Evolutionary conservation across 1,140 invertebrate species (phyloP).

Genomic region (Pseudobourletiella spinata): DNA sequence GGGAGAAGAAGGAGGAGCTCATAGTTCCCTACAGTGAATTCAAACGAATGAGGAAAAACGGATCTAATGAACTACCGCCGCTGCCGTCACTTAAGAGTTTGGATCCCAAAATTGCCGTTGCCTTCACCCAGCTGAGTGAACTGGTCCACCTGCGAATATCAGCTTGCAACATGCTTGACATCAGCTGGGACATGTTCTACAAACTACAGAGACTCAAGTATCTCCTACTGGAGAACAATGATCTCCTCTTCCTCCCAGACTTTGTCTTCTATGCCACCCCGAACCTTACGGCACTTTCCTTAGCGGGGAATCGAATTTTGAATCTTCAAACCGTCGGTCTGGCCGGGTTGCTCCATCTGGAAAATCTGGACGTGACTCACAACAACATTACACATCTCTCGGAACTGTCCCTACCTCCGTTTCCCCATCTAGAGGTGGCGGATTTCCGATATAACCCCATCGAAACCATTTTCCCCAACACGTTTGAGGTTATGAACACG

Average conservation of each 20-base stretch:
- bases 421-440: slow-evolving; percentile 51
- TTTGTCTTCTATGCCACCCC: slow-evolving; percentile 59
- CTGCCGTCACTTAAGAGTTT: slow-evolving; percentile 34
- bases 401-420: slow-evolving; percentile 57
- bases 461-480: slow-evolving; percentile 54
- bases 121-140: slow-evolving; percentile 49
- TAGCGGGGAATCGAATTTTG: slow-evolving; percentile 53
- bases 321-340: slow-evolving; percentile 56
- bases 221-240: slow-evolving; percentile 54
- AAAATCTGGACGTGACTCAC: slow-evolving; percentile 53
- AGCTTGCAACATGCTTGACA: slow-evolving; percentile 50
- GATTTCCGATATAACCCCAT: slow-evolving; percentile 60
- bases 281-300: slow-evolving; percentile 51
- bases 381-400: slow-evolving; percentile 59
- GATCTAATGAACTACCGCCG: background rate
- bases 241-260: slow-evolving; percentile 53
- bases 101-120: slow-evolving; percentile 26
- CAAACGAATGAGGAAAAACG: slow-evolving; percentile 44
- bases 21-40: slow-evolving; percentile 54
- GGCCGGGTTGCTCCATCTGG: slow-evolving; percentile 54
- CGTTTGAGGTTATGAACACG: slow-evolving; percentile 60
- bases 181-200: slow-evolving; percentile 62
- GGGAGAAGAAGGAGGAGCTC: background rate
- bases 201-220: slow-evolving; percentile 50
- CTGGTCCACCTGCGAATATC: slow-evolving; percentile 51